Base-by-base conservation (phyloP, 2,113 vertebrate species). In the Climacteris rufus region DNA sequence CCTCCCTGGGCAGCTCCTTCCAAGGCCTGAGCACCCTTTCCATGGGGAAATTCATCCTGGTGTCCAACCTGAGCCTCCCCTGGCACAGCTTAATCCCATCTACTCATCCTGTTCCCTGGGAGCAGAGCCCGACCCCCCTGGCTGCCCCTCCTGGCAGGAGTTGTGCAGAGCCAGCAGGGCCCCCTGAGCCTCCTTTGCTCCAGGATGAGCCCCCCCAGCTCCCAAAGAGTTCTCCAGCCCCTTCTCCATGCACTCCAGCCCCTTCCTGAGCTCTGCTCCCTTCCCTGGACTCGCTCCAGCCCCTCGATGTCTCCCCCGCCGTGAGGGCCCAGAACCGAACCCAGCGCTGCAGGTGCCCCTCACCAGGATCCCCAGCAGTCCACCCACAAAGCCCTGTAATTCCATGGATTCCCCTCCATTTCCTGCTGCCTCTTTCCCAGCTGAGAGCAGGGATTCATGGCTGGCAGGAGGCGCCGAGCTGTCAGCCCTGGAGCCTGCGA, bases 401-500 rank as follows among this genome's bases (percentile, higher is more conserved):
- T 33, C 54, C 50, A 3, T 0, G 40, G 64, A n/a, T 49, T 61
- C 54, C 49, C 89, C 47, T 40, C 31, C 45, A 1, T 19, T n/a
- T 37, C 15, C 52, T 64, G 56, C 27, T n/a, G 63, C 60, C 44
- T 86, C 50, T 61, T 28, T 25, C 75, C 69, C 91, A 45, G 87
- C 78, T 30, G 72, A 28, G 56, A 44, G 92, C 53, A 83, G 14
- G 49, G 70, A 77, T 39, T 49, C 17, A 2, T 9, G 8, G 70
- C 83, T 84, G 89, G 96, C 86, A 84, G 83, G 52, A 93, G 82
- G 87, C 13, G 5, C 63, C 37, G 18, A 54, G 63, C 37, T 13
- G 23, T 22, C 90, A 94, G 77, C 90, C 70, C 80, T 49, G 65
- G 72, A 94, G 82, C 69, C 84, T 23, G 11, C 11, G 40, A 7